Percentiles rank a stretch among this genome's conserved stretches.
Evolutionary conservation across 2,888 invertebrate species (phyloP).

Genomic region (Nemapogon koenigi): DNA sequence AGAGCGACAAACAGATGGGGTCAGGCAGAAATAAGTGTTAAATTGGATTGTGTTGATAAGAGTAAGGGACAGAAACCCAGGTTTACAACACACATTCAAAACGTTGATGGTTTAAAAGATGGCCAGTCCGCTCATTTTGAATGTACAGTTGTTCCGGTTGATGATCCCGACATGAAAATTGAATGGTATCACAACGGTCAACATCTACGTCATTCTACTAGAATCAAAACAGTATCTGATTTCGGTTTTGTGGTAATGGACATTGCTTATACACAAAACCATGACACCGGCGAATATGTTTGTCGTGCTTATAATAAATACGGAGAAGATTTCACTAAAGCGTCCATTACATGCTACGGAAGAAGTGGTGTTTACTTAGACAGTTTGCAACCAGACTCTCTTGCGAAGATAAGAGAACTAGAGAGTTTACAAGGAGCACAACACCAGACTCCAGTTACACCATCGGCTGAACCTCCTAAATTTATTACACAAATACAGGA

Average conservation of each 20-base stretch:
- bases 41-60: constrained; percentile 82
- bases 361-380: constrained; percentile 88
- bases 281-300: constrained; percentile 92
- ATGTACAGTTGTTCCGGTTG: constrained; percentile 91
- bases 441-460: constrained; percentile 67
- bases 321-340: constrained; percentile 87
- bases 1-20: constrained; percentile 91
- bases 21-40: constrained; percentile 83
- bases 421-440: constrained; percentile 77
- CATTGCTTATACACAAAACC: constrained; percentile 91
- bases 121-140: constrained; percentile 95
- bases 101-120: constrained; percentile 84
- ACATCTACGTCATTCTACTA: constrained; percentile 85
- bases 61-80: constrained; percentile 85
- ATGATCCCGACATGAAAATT: constrained; percentile 91
- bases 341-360: constrained; percentile 84
- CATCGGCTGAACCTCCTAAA: constrained; percentile 83
- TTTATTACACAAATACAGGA: constrained; percentile 89
- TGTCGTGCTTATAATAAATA: constrained; percentile 92
- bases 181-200: constrained; percentile 98
- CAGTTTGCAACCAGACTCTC: constrained; percentile 88
- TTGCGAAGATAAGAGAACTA: constrained; percentile 86
- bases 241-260: constrained; percentile 95
- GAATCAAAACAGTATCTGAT: constrained; percentile 93
- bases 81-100: constrained; percentile 88